Evolutionary conservation across 2,797 vertebrate genomes (phyloP), one percentile per base, ranked within the genome.

Genomic region (Danio kyathit): DNA sequence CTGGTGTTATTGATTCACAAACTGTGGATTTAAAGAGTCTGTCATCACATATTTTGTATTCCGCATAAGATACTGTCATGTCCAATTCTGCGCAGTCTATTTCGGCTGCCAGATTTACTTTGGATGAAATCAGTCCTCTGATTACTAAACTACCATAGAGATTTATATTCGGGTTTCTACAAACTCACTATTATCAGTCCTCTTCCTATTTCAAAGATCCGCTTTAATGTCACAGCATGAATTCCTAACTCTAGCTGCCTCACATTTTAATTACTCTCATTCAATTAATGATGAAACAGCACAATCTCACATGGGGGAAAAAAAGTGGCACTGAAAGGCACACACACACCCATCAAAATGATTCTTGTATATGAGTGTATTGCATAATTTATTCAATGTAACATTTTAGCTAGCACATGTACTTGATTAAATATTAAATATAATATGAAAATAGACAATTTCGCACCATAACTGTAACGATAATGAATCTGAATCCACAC

Each of bases 211-310:
- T 57, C 17, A 57, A 21, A 73, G 17, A 73, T 44, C 40, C 57
- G 17, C 5, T 43, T 56, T 43, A 41, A 41, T 19, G 70, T 72
- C 52, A 44, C 14, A 72, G 52, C 19, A 71, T 14, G 51, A 72
- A 56, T 73, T 17, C 17, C 44, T 21, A 44, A 43, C 52, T 57
- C 6, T 17, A 52, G 7, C 17, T 7, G 5, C 52, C 54, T 59
- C 54, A 57, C 52, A 73, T 57, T 72, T 57, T 57, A 44, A 59
- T 44, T 16, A 57, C 12, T 56, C n/a, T 21, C 51, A 19, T 57
- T 10, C 17, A 14, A 57, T 57, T 57, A 72, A 57, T 44, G 17
- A 57, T 44, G 12, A 57, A 16, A 48, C 17, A 8, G 17, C 43
- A 10, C 3, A 13, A 6, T 44, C 38, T 41, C 29, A 71, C 67